These are phyloP conservation scores for Triplophysa dalaica DNA, from an alignment of 2,113 vertebrate genomes.

Conservation along the genomic window DNA sequence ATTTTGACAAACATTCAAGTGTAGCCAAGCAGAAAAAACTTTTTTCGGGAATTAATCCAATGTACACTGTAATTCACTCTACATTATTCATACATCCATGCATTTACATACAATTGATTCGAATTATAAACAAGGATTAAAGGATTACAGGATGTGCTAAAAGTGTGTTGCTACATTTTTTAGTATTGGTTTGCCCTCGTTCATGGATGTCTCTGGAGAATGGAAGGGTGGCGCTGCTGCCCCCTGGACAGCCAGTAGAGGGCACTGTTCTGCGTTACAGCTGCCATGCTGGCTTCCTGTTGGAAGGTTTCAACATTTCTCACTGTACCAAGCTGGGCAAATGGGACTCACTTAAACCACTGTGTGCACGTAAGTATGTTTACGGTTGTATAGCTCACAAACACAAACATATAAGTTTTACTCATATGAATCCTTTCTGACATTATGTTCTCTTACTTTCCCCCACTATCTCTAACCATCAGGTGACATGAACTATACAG, in stretches of 20 bases:
- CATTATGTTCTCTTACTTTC: background rate
- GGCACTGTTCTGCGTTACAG: constrained; percentile 75
- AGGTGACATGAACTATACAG: constrained; percentile 78
- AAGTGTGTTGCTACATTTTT: background rate
- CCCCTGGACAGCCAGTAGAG: constrained; percentile 74
- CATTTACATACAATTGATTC: too few relatives aligned
- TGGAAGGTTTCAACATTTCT: constrained; percentile 73
- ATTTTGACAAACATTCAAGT: constrained; percentile 3
- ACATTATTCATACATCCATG: background rate
- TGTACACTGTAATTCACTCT: background rate
- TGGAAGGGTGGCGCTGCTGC: constrained; percentile 68
- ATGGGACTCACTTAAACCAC: constrained; percentile 78
- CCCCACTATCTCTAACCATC: constrained; percentile 25
- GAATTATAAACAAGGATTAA: background rate
- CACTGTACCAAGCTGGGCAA: constrained; percentile 78
- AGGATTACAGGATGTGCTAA: background rate
- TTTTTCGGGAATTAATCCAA: too few relatives aligned
- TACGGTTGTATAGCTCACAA: background rate
- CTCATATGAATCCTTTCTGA: background rate
- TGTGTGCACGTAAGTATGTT: constrained; percentile 71
- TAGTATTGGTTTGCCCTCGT: constrained; percentile 78
- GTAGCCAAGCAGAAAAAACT: background rate
- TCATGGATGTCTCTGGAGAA: constrained; percentile 79
- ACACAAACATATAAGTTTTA: background rate
- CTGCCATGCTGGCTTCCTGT: constrained; percentile 75